Percentiles rank a stretch among this genome's conserved stretches.
Evolutionary conservation across 2,797 vertebrate species (phyloP).

Genomic region (Dallia pectoralis): DNA sequence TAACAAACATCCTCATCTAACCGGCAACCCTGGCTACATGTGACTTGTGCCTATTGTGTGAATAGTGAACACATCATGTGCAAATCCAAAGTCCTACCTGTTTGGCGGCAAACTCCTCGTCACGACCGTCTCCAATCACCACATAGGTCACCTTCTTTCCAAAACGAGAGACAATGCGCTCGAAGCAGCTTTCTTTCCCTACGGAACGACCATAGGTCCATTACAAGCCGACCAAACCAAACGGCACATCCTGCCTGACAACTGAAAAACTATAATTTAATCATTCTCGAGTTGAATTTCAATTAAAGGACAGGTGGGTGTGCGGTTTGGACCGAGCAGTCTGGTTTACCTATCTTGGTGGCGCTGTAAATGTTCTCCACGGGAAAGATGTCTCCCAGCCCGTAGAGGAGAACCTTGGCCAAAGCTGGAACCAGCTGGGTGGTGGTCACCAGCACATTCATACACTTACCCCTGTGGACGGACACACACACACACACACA

Average conservation of each 20-base stretch:
- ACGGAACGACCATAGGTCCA: constrained; percentile 9
- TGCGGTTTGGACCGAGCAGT: background rate
- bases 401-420: constrained; percentile 96
- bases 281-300: background rate
- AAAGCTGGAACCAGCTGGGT: constrained; percentile 96
- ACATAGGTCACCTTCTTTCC: constrained; percentile 98
- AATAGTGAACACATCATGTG: background rate
- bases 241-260: background rate
- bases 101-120: constrained; percentile 96
- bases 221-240: background rate
- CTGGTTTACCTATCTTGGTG: constrained; percentile 90
- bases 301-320: background rate
- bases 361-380: constrained; percentile 99
- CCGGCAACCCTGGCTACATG: no score
- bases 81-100: constrained; percentile 75
- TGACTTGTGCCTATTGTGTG: no score
- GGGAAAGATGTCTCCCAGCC: constrained; percentile 92
- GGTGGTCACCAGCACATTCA: constrained; percentile 96
- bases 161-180: constrained; percentile 93
- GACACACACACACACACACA: constrained; percentile 21
- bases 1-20: no score
- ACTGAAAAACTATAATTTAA: background rate
- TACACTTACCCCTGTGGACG: constrained; percentile 86
- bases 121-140: constrained; percentile 96
- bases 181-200: constrained; percentile 98